Percentiles rank a stretch among this genome's conserved stretches.
phyloP scores from a whole-genome alignment of 2,113 vertebrate genomes.

The Solea senegalensis region DNA sequence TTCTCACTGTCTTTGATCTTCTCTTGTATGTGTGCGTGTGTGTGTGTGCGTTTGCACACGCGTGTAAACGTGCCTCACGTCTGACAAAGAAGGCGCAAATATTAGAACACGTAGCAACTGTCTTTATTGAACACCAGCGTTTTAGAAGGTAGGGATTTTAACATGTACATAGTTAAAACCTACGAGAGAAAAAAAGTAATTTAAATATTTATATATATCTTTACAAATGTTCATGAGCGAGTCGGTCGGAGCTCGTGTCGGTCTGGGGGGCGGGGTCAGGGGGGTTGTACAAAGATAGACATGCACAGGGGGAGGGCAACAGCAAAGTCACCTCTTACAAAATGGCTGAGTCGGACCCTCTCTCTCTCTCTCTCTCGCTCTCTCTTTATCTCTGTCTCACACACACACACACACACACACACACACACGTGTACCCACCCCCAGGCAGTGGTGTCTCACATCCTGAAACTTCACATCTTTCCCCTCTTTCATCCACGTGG shows the following conservation, averaged over 20 bases:
- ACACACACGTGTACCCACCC: slow-evolving; percentile 21
- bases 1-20: slow-evolving; percentile 46
- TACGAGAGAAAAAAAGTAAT: slow-evolving; percentile 82
- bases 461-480: slow-evolving; percentile 31
- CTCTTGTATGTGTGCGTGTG: slow-evolving; percentile 9
- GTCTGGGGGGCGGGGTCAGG: slow-evolving; percentile 60
- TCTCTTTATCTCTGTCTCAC: slow-evolving; percentile 10
- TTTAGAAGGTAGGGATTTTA: slow-evolving; percentile 80
- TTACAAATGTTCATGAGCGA: slow-evolving; percentile 81
- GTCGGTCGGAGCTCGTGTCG: slow-evolving; percentile 67
- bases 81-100: slow-evolving; percentile 50
- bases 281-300: slow-evolving; percentile 80
- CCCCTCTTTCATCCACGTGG: slow-evolving; percentile 26
- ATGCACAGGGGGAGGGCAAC: slow-evolving; percentile 83
- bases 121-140: slow-evolving; percentile 85
- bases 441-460: slow-evolving; percentile 35
- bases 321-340: slow-evolving; percentile 76
- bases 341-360: slow-evolving; percentile 73
- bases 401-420: slow-evolving; percentile 14
- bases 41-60: slow-evolving; percentile 1
- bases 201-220: slow-evolving; percentile 88
- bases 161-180: slow-evolving; percentile 84
- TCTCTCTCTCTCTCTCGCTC: slow-evolving; percentile 40
- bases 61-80: slow-evolving; percentile 12
- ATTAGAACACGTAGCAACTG: slow-evolving; percentile 83